Percentiles rank a stretch among this genome's conserved stretches.
Conservation (phyloP, 2,888 invertebrate species). For the Labia minor region DNA sequence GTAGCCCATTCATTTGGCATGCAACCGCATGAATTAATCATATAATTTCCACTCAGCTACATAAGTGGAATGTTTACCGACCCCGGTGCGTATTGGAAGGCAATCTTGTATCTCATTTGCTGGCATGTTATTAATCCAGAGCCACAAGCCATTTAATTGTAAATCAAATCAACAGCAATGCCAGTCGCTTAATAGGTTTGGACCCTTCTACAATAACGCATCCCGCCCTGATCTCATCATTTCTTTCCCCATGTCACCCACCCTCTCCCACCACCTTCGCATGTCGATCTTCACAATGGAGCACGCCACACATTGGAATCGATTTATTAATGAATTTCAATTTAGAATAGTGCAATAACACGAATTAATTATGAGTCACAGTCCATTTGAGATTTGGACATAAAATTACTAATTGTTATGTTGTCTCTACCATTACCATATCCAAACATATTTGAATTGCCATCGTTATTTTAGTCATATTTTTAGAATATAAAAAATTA, state of each 20-base stretch:
- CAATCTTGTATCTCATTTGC: conserved; percentile 13
- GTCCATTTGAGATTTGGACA: not conserved
- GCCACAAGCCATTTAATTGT: conserved; percentile 1
- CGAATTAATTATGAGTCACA: not conserved
- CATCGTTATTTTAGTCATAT: no score
- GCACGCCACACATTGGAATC: no score
- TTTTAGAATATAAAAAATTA: no score
- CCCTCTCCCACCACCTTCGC: not conserved
- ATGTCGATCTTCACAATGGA: not conserved
- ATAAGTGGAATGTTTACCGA: conserved; percentile 7
- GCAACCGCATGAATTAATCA: not conserved
- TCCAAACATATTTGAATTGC: no score
- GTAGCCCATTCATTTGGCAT: no score
- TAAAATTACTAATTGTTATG: not conserved
- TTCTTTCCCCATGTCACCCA: not conserved
- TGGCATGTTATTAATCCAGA: not conserved
- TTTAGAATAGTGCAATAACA: not conserved
- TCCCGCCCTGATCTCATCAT: not conserved
- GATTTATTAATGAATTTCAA: not conserved
- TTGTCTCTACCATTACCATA: not conserved
- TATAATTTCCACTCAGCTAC: not conserved
- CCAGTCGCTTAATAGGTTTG: not conserved
- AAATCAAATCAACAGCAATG: conserved; percentile 3
- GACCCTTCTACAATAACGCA: no score
- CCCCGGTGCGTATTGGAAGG: not conserved